Base-by-base conservation (phyloP, 2,797 vertebrate genomes). In the Phrynocephalus guinanensis region DNA sequence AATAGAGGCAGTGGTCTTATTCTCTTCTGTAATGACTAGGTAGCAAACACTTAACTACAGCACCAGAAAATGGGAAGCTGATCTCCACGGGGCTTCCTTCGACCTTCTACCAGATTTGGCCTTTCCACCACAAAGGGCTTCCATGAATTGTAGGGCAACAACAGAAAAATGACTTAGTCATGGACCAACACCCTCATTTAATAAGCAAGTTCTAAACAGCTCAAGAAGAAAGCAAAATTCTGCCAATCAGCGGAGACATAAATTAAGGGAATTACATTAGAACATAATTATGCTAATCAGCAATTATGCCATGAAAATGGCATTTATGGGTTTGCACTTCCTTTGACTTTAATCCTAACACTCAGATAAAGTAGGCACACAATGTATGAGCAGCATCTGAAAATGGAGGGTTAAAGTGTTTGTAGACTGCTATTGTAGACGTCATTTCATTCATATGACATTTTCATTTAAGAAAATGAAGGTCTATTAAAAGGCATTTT, bases 151-250 rank as follows among this genome's bases (percentile, higher is more conserved):
- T 93, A 95, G 92, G 52, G 86, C 93, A 94, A 90, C 71, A 93
- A 86, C 91, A 90, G 90, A 91, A 91, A 93, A 93, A 91, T 94
- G 92, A 96, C 94, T 96, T 96, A 95, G 96, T 94, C 94, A 92
- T 95, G 96, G 96, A 96, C 93, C 95, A 94, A 91, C 75, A 91
- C 95, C 93, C 92, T 96, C 96, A 96, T 92, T 91, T 95, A 96
- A 96, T 94, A 95, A 94, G 91, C 85, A 92, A 91, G 95, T 94
- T 95, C 92, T 94, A 95, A 94, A 93, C 89, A 92, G 91, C 91
- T 87, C 88, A 94, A 95, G 93, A 95, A 85, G 93, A 94, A 96
- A 94, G 90, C 70, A 91, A 95, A 83, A 94, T 95, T 93, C 86
- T 96, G 88, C 83, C 38, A 89, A 87, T 80, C 87, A 93, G 93